Conservation (phyloP, 2,797 vertebrate genomes). For the Karalla daura region DNA sequence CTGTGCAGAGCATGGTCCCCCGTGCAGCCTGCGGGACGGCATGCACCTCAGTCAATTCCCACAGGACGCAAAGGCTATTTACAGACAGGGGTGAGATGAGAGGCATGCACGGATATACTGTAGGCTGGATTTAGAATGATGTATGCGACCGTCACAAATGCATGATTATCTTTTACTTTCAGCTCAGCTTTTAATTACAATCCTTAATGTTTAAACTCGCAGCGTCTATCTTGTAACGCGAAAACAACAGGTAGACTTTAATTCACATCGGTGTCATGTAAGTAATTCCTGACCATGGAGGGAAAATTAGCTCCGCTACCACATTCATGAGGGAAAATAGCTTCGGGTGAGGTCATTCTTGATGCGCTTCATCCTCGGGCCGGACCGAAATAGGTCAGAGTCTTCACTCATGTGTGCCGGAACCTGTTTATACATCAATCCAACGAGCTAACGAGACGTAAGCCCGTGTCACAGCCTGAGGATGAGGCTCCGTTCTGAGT, state of each 20-base stretch:
- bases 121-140: too few relatives aligned
- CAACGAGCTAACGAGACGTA: slow-evolving; percentile 17
- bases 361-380: neutral
- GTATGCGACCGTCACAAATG: slow-evolving; percentile 21
- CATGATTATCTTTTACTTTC: slow-evolving; percentile 17
- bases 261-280: slow-evolving; percentile 5
- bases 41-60: slow-evolving; percentile 25
- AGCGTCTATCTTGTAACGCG: too few relatives aligned
- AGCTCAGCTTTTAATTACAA: neutral
- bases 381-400: neutral
- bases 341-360: slow-evolving; percentile 20
- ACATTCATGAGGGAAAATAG: slow-evolving; percentile 16
- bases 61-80: slow-evolving; percentile 36
- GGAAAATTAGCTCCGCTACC: slow-evolving; percentile 14
- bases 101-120: slow-evolving; percentile 20
- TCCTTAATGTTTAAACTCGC: too few relatives aligned
- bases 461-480: slow-evolving; percentile 8
- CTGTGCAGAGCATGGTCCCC: slow-evolving; percentile 26
- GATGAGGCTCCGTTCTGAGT: slow-evolving; percentile 13
- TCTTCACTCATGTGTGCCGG: slow-evolving; percentile 9
- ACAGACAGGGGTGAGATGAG: slow-evolving; percentile 34
- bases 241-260: too few relatives aligned
- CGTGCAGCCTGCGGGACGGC: slow-evolving; percentile 7
- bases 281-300: slow-evolving; percentile 8
- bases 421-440: slow-evolving; percentile 23